phyloP scores from a whole-genome alignment of 2,113 vertebrate genomes.

The Neogale vison region DNA sequence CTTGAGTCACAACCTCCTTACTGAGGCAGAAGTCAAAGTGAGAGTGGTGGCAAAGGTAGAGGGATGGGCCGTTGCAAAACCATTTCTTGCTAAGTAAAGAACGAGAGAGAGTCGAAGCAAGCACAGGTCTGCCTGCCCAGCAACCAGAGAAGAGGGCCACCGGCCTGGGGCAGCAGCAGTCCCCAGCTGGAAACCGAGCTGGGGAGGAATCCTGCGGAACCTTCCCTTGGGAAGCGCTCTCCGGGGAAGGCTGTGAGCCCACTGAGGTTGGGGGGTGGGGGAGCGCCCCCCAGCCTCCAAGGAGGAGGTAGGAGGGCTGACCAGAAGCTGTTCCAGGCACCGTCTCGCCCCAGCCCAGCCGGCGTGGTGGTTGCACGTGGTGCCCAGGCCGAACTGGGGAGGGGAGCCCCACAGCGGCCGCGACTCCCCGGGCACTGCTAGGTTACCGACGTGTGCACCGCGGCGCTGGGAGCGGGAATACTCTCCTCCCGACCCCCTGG shows the following conservation, averaged over 20 bases:
- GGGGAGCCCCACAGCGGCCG: constrained; percentile 53
- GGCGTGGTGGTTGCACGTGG: constrained; percentile 68
- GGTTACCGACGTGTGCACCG: constrained; percentile 66
- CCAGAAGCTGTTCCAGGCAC: constrained; percentile 30
- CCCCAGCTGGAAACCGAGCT: not conserved
- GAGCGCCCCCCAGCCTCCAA: not conserved
- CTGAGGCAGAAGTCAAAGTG: constrained; percentile 34
- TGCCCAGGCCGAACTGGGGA: not conserved
- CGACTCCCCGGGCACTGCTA: constrained; percentile 71
- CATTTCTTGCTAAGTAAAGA: constrained; percentile 35
- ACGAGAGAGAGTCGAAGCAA: not conserved
- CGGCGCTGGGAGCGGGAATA: constrained; percentile 33
- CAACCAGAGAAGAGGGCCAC: not conserved
- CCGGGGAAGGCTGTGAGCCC: constrained; percentile 35
- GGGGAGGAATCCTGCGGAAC: not conserved
- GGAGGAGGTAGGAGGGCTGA: not conserved
- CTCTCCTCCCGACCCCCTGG: not conserved
- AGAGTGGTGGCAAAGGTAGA: not conserved
- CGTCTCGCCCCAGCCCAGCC: not conserved
- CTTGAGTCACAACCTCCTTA: not conserved
- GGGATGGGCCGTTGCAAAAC: not conserved
- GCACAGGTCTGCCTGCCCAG: constrained; percentile 26
- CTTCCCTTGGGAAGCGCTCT: not conserved
- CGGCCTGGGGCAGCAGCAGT: not conserved
- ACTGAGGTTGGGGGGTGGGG: not conserved